Percentiles rank a stretch among this genome's conserved stretches.
Evolutionary conservation across 2,888 invertebrate species (phyloP).

Genomic region (Linnaemya vulpina): DNA sequence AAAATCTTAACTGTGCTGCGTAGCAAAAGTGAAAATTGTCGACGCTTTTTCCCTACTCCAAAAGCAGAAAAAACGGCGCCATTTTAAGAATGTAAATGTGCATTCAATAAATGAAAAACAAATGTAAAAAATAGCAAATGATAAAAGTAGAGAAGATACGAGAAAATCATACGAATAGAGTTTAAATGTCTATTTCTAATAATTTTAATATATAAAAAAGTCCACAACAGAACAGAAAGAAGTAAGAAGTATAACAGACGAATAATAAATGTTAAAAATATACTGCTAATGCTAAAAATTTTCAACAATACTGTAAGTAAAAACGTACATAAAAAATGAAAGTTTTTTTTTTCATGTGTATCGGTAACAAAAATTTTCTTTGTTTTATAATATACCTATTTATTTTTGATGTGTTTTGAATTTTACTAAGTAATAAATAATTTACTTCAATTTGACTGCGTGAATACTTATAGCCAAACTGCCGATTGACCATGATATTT

Average conservation of each 20-base stretch:
- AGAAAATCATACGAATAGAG: slow-evolving; percentile 57
- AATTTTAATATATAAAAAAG: slow-evolving; percentile 42
- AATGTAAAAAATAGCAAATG: slow-evolving; percentile 49
- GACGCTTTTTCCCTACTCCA: slow-evolving; percentile 72
- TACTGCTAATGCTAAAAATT: slow-evolving; percentile 56
- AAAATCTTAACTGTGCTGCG: slow-evolving; percentile 61
- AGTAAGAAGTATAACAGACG: slow-evolving; percentile 32
- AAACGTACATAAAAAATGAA: slow-evolving; percentile 54
- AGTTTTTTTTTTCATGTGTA: slow-evolving; percentile 43
- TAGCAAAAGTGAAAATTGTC: slow-evolving; percentile 74
- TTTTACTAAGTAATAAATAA: neutral
- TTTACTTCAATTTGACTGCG: neutral
- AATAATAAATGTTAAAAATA: slow-evolving; percentile 52
- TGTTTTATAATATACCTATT: slow-evolving; percentile 42
- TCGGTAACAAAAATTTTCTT: slow-evolving; percentile 43
- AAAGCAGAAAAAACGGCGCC: slow-evolving; percentile 81
- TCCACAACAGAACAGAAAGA: slow-evolving; percentile 24
- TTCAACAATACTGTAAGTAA: slow-evolving; percentile 63
- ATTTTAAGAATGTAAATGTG: slow-evolving; percentile 81
- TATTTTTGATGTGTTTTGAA: slow-evolving; percentile 5
- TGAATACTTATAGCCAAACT: neutral
- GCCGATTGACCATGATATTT: slow-evolving; percentile 39
- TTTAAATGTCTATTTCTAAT: slow-evolving; percentile 60
- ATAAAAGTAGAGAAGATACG: too few relatives aligned
- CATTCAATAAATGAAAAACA: slow-evolving; percentile 71